Percentiles rank a stretch among this genome's conserved stretches.
Conservation (phyloP, 1,140 invertebrate species). For the Drosophila punjabiensis region DNA sequence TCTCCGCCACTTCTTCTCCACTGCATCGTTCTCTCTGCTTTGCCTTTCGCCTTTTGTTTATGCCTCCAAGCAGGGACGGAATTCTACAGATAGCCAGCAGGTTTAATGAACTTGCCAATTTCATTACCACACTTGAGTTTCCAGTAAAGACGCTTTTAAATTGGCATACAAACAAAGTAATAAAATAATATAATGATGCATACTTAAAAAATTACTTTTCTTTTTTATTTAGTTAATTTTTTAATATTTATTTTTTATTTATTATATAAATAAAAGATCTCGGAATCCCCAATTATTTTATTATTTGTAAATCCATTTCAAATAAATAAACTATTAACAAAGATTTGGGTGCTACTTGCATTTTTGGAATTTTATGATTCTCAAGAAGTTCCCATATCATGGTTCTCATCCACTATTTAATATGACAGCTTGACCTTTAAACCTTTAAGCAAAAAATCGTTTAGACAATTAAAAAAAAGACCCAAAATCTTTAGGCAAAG, state of each 20-base stretch:
- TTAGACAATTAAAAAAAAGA: background rate
- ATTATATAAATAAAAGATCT: background rate
- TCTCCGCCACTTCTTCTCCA: slow-evolving; percentile 1
- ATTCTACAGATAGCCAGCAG: slow-evolving; percentile 60
- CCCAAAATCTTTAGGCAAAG: background rate
- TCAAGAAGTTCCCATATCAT: too few relatives aligned
- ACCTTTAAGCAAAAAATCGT: background rate
- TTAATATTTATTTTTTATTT: background rate
- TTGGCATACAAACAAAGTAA: background rate
- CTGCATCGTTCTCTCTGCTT: background rate
- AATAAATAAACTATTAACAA: too few relatives aligned
- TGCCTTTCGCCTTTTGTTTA: slow-evolving; percentile 57
- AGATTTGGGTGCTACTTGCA: too few relatives aligned
- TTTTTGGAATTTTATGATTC: background rate
- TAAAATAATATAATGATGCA: background rate
- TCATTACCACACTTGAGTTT: slow-evolving; percentile 47
- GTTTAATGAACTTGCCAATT: slow-evolving; percentile 77
- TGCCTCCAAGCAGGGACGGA: slow-evolving; percentile 51
- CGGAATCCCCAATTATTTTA: too few relatives aligned
- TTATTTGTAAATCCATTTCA: too few relatives aligned
- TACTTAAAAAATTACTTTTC: background rate
- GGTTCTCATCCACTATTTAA: background rate
- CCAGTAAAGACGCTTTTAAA: slow-evolving; percentile 1
- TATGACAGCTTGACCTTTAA: background rate
- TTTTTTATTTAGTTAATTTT: background rate